These are phyloP conservation scores for Schrankia costaestrigalis DNA, from an alignment of 2,888 invertebrate genomes.

Conservation along the genomic window DNA sequence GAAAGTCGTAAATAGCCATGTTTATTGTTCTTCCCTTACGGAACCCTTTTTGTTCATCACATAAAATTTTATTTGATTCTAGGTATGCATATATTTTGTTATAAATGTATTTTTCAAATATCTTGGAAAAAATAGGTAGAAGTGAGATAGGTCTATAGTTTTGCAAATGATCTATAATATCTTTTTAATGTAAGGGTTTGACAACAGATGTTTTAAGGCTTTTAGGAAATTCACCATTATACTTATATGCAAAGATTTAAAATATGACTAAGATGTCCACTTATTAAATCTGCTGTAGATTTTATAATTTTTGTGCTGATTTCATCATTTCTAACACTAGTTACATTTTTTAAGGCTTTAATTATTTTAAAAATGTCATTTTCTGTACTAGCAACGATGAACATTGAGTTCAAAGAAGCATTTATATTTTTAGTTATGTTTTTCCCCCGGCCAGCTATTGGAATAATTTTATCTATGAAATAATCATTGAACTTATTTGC, in stretches of 20 bases:
- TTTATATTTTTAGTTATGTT: neutral
- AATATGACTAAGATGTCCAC: too few relatives aligned
- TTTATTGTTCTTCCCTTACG: too few relatives aligned
- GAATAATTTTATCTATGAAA: constrained; percentile 2
- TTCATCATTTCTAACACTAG: neutral
- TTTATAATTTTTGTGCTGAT: constrained; percentile 2
- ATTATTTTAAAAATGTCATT: neutral
- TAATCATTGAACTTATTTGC: neutral
- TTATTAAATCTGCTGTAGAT: neutral
- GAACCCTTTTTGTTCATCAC: too few relatives aligned
- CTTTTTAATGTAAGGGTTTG: too few relatives aligned
- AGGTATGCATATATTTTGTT: too few relatives aligned
- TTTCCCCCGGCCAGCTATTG: neutral
- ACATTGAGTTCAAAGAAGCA: neutral
- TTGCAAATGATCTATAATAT: neutral
- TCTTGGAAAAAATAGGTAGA: neutral
- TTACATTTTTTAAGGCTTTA: neutral
- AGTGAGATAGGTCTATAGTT: constrained; percentile 5
- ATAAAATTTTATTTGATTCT: too few relatives aligned
- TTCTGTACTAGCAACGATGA: neutral
- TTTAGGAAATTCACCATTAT: too few relatives aligned
- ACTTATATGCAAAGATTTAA: too few relatives aligned
- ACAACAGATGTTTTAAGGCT: too few relatives aligned
- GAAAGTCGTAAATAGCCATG: too few relatives aligned
- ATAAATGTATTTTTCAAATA: too few relatives aligned